These are phyloP conservation scores for Sciurus carolinensis DNA, from an alignment of 2,797 vertebrate species.

Conservation along the genomic window DNA sequence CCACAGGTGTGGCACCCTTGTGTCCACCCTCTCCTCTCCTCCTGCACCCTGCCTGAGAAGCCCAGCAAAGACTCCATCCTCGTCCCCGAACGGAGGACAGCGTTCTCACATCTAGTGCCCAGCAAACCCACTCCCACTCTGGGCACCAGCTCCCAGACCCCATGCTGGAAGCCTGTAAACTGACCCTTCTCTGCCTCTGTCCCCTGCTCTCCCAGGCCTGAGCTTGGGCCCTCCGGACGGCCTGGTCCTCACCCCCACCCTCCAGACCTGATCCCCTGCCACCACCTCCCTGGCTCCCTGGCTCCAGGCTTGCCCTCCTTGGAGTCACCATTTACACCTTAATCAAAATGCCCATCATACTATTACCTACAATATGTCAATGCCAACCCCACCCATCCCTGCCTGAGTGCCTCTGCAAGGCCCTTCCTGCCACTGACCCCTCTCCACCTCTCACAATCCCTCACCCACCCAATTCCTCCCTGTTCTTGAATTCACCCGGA, in stretches of 20 bases:
- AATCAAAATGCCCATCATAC: no score
- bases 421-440: not conserved
- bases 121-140: not conserved
- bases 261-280: not conserved
- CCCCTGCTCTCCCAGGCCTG: not conserved
- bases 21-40: not conserved
- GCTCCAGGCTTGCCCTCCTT: not conserved
- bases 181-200: no score
- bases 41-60: not conserved
- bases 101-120: not conserved
- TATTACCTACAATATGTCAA: not conserved
- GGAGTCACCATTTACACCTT: not conserved
- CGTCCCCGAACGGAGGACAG: not conserved
- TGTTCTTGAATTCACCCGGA: not conserved
- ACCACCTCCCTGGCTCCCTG: not conserved
- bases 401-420: not conserved
- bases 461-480: not conserved
- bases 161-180: accelerated
- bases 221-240: accelerated
- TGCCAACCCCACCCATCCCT: no score
- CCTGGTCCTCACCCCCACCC: not conserved
- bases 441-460: not conserved
- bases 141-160: not conserved
- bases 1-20: not conserved
- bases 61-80: accelerated